Conservation (phyloP, 2,113 vertebrate genomes). For the Callospermophilus lateralis region DNA sequence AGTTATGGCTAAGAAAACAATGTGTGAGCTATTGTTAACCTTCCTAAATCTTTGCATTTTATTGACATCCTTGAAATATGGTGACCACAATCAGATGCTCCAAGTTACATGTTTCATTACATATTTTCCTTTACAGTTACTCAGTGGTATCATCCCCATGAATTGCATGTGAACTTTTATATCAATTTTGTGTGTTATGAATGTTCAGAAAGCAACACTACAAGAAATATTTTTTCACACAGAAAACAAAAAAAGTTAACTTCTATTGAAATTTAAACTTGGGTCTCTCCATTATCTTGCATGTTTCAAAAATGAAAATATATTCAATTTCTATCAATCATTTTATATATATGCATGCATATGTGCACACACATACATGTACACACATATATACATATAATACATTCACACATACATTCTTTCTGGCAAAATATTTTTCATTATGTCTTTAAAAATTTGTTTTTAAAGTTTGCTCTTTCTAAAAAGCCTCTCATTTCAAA, state of each 20-base stretch:
- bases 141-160: neutral
- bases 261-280: constrained; percentile 42
- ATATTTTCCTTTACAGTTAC: constrained; percentile 28
- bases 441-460: constrained; percentile 2
- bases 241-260: neutral
- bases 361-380: neutral
- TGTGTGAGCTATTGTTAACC: neutral
- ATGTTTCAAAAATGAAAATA: constrained; percentile 53
- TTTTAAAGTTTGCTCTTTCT: constrained; percentile 50
- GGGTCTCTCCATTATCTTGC: neutral
- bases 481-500: constrained; percentile 74
- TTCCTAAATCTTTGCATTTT: constrained; percentile 62
- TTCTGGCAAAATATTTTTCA: neutral
- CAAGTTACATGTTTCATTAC: constrained; percentile 36
- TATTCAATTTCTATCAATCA: neutral
- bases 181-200: constrained; percentile 10
- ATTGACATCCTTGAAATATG: constrained; percentile 60
- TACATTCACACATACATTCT: neutral
- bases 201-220: constrained; percentile 25
- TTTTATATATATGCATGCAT: neutral
- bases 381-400: neutral
- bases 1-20: constrained; percentile 53
- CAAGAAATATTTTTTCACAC: constrained; percentile 8
- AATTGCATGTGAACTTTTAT: neutral
- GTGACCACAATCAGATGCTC: constrained; percentile 56